Conservation (phyloP, 2,888 invertebrate genomes). For the Diaphora mendica region DNA sequence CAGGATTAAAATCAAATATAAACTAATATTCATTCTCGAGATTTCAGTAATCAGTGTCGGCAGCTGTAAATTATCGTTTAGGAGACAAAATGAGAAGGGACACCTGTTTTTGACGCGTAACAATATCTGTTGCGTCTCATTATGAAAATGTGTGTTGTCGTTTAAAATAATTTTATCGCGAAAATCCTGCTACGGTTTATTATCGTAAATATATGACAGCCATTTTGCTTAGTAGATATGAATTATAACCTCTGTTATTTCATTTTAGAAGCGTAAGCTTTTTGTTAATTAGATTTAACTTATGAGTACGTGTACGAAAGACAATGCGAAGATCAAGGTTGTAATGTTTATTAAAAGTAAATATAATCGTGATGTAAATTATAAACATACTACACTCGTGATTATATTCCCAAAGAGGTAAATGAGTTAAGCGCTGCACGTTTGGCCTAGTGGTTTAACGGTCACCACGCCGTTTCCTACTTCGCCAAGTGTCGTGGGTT, state of each 20-base stretch:
- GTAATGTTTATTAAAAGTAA: too few species aligned
- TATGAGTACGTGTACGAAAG: constrained; percentile 7
- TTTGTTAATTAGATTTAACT: constrained; percentile 23
- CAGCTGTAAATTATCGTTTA: constrained; percentile 47
- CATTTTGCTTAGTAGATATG: constrained; percentile 16
- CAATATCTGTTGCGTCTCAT: constrained; percentile 46
- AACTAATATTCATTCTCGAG: constrained; percentile 39
- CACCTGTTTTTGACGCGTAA: constrained; percentile 48
- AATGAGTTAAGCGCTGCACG: too few species aligned
- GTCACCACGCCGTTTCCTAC: too few species aligned
- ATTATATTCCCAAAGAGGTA: too few species aligned
- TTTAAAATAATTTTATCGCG: constrained; percentile 41
- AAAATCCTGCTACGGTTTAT: constrained; percentile 29
- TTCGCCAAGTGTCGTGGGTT: too few species aligned
- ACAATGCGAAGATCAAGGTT: neutral
- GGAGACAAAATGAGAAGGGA: constrained; percentile 25
- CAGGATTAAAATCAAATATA: constrained; percentile 25
- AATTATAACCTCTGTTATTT: constrained; percentile 23
- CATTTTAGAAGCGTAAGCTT: constrained; percentile 11
- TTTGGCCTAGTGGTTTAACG: too few species aligned
- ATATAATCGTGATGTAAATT: too few species aligned
- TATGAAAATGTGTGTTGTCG: constrained; percentile 39
- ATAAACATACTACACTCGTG: too few species aligned
- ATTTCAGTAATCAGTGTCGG: constrained; percentile 42
- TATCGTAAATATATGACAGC: constrained; percentile 38